Percentiles rank a stretch among this genome's conserved stretches.
Conservation (phyloP, 2,113 vertebrate genomes). For the Excalfactoria chinensis region DNA sequence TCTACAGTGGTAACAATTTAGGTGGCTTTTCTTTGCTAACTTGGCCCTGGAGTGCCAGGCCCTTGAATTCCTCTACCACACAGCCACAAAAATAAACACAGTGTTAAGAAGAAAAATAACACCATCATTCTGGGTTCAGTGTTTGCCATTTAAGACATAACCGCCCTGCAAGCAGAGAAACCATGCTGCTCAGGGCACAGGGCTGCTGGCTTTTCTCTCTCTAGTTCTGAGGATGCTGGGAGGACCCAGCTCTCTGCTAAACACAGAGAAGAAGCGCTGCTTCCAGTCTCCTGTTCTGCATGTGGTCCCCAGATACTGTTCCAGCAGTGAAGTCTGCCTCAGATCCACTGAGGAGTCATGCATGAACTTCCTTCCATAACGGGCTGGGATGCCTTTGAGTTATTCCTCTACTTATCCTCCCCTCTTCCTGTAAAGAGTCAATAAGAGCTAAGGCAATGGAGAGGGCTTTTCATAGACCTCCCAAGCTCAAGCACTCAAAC, state of each 20-base stretch:
- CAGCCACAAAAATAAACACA: not conserved
- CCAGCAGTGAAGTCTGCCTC: not conserved
- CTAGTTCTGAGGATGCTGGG: not conserved
- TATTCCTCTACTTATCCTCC: not conserved
- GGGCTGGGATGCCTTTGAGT: not conserved
- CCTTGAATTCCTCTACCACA: not conserved
- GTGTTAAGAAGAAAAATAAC: not conserved
- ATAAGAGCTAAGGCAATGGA: not conserved
- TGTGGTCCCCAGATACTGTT: rapidly evolving
- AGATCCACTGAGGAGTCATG: not conserved
- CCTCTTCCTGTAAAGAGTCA: not conserved
- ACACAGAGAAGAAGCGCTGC: not conserved
- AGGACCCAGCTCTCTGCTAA: not conserved
- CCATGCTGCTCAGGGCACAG: not conserved
- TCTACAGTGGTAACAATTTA: not conserved
- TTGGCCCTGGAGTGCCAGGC: not conserved
- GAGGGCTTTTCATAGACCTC: not conserved
- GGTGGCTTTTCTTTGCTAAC: not conserved
- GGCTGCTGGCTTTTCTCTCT: not conserved
- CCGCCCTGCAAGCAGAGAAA: not conserved
- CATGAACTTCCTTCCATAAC: not conserved
- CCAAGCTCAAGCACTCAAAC: not conserved
- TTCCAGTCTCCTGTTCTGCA: not conserved
- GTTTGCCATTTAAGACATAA: not conserved
- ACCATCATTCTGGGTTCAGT: rapidly evolving